phyloP scores from a whole-genome alignment of 2,113 vertebrate species.

The Ciconia boyciana region DNA sequence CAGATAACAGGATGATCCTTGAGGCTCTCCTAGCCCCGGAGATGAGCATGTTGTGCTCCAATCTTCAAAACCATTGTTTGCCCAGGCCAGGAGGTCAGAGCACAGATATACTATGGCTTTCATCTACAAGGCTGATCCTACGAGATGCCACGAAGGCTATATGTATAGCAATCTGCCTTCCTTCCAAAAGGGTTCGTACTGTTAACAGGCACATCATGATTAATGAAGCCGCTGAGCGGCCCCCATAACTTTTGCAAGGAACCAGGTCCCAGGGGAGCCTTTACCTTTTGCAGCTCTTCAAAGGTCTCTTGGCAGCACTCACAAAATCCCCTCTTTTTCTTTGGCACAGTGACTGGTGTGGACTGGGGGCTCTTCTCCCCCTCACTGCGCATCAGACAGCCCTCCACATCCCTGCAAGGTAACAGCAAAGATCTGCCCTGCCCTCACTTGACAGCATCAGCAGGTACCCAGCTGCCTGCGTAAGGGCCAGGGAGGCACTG shows the following conservation, averaged over 20 bases:
- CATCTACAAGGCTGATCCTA: neutral
- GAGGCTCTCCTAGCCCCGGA: neutral
- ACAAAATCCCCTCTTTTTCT: conserved; percentile 78
- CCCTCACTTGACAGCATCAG: neutral
- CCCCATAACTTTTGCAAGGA: neutral
- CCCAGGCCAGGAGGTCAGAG: neutral
- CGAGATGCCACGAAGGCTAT: rapidly evolving
- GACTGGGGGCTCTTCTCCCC: conserved; percentile 14
- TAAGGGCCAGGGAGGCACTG: neutral
- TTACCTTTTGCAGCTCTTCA: conserved; percentile 76
- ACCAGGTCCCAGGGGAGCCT: neutral
- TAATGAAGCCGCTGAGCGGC: rapidly evolving
- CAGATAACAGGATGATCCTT: neutral
- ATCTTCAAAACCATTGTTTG: neutral
- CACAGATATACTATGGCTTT: rapidly evolving
- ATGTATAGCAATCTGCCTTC: neutral
- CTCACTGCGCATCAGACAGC: neutral
- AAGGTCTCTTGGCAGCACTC: conserved; percentile 85
- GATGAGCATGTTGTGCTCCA: neutral
- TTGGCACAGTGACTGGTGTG: neutral
- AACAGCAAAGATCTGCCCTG: neutral
- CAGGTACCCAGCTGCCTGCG: neutral
- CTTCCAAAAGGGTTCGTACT: rapidly evolving
- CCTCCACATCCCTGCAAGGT: conserved; percentile 17
- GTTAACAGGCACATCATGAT: rapidly evolving